Evolutionary conservation across 2,888 invertebrate species (phyloP), one percentile per base, ranked within the genome.

Genomic region (Kuschelorhynchus macadamiae): DNA sequence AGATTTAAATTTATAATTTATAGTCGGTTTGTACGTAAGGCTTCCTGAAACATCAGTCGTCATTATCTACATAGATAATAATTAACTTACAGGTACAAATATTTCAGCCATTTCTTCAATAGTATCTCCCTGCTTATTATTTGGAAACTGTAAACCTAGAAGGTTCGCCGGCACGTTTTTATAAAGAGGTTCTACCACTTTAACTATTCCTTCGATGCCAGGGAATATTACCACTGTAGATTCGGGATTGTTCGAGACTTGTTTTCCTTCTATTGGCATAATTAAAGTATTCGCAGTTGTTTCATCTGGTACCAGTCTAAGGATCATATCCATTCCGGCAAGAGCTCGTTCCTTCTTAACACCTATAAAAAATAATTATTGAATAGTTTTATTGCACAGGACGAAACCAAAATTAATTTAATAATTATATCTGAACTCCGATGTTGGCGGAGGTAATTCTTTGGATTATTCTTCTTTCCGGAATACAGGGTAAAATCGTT

Each of bases 181-280:
- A 65, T 87, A 87, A n/a, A 90, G 76, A 0, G 86, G 84, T 74
- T 87, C 87, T 75, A 90, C 74, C 0, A 82, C 84, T 0, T 85
- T 76, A 0, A 88, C 88, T 9, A 87, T 86, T 0, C 92, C 91
- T 81, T 92, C 92, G 21, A 92, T 78, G 0, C 92, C 92, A 0
- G 92, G 91, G 71, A 92, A 81, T 74, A 91, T 82, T 77, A 89
- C 87, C 77, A 89, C 82, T 5, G 86, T 84, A 7, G 83, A 81
- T 11, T 25, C 5, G 8, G 20, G 72, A 71, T 4, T 52, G 4
- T 39, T 60, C 8, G 17, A 11, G 20, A 17, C 18, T 20, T 39
- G 39, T 20, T 62, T 55, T 20, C 49, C 59, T 49, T 16, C 17
- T 11, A 65, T 14, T 1, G 55, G 18, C 1, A 62, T 1, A 1